A percentile compares a stretch with the other conserved stretches of the same genome.
Evolutionary conservation across 1,140 invertebrate species (phyloP).

Genomic region (Drosophila aff.): DNA sequence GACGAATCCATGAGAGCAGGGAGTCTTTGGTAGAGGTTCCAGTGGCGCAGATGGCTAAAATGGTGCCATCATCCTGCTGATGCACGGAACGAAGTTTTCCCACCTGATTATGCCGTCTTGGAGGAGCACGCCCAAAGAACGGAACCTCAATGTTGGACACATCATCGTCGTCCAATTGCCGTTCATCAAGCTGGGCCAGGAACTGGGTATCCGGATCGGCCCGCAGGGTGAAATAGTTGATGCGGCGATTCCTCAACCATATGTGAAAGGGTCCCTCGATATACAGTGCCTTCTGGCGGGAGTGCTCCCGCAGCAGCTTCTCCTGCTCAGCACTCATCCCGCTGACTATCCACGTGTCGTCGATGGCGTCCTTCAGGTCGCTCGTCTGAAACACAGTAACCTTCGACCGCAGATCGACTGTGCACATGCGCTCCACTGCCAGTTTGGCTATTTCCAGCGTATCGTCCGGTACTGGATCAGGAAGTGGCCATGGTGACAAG

Average conservation of each 20-base stretch:
- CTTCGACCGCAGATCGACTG: slow-evolving; percentile 92
- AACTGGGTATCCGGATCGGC: slow-evolving; percentile 87
- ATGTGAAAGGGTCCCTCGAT: slow-evolving; percentile 95
- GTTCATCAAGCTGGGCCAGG: slow-evolving; percentile 62
- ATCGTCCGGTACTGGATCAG: slow-evolving; percentile 90
- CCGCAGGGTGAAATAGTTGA: slow-evolving; percentile 95
- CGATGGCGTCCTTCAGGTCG: slow-evolving; percentile 91
- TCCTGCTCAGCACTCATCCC: slow-evolving; percentile 93
- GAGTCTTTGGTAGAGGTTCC: slow-evolving; percentile 96
- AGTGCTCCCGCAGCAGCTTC: slow-evolving; percentile 90
- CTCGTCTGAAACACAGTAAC: slow-evolving; percentile 90
- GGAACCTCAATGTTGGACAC: slow-evolving; percentile 88
- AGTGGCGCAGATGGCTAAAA: slow-evolving; percentile 94
- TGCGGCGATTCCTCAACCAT: slow-evolving; percentile 90
- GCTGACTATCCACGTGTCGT: slow-evolving; percentile 97
- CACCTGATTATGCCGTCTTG: slow-evolving; percentile 76
- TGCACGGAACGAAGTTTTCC: slow-evolving; percentile 89
- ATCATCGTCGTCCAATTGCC: slow-evolving; percentile 86
- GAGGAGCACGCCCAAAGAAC: slow-evolving; percentile 85
- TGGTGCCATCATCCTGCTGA: slow-evolving; percentile 96
- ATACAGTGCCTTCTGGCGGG: slow-evolving; percentile 89
- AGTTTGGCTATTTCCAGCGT: slow-evolving; percentile 92
- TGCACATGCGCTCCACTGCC: slow-evolving; percentile 94
- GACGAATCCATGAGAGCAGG: slow-evolving; percentile 95
- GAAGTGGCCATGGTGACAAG: slow-evolving; percentile 94